Evolutionary conservation across 1,140 invertebrate genomes (phyloP), one percentile per base, ranked within the genome.

Genomic region (Saccostrea cuccullata): DNA sequence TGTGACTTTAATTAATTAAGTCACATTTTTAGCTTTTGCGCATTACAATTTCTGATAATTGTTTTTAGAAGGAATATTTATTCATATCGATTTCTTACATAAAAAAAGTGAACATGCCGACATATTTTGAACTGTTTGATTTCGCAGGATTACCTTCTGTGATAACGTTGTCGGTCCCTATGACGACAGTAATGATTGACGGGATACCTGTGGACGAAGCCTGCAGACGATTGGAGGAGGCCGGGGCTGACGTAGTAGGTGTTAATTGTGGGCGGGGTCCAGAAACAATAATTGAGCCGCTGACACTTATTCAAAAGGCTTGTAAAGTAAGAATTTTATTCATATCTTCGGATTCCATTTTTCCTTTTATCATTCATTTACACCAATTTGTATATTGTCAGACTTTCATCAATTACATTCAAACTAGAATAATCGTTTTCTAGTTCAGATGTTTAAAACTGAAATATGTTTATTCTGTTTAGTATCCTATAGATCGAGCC

Each of bases 251-350:
- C 82, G 92, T 92, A 2, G 92, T 93, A 55, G 92, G 92, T 20
- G 77, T 93, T 0, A 93, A 93, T 60, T 93, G 93, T 82, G 55
- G 86, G 9, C 77, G 90, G n/a, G 93, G 93, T 36, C 93, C 92
- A 20, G 55, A 58, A 40, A 91, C 90, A 0, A 92, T 93, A 86
- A 20, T 93, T 0, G 90, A 90, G 15, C 20, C 89, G 2, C 55
- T 93, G 0, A 92, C 89, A 86, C 55, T 90, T 26, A 60, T 92
- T n/a, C 86, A 85, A 40, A 56, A 89, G 36, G 89, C 87, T 55
- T 93, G 91, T 67, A 93, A 92, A 88, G 91, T 92, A 77, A 86
- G 8, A 15, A 23, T 26, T 30, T 5, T 55, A 36, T 40, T 23
- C 8, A 6, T 17, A 17, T 64, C n/a, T 64, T 17, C 58, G 17